Conservation (phyloP, 2,113 vertebrate species). For the Piaya cayana region DNA sequence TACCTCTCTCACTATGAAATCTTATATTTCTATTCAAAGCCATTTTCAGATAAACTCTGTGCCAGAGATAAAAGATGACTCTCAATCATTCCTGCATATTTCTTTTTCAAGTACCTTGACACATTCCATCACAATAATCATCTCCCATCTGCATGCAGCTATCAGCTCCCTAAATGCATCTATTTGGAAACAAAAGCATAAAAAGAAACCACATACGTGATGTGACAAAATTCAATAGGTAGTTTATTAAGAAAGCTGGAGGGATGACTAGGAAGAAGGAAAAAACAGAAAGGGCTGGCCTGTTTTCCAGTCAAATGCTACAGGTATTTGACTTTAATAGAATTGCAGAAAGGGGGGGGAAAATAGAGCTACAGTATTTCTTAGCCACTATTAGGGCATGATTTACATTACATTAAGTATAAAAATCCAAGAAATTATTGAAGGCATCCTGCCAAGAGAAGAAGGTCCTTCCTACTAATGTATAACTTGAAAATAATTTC, state of each 20-base stretch:
- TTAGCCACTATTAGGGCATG: not conserved
- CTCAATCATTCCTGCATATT: not conserved
- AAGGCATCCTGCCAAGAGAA: not conserved
- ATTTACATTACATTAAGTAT: not conserved
- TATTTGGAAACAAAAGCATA: not conserved
- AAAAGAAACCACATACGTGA: not conserved
- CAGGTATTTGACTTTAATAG: not conserved
- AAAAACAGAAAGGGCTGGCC: not conserved
- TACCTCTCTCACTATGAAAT: not conserved
- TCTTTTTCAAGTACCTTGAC: not conserved
- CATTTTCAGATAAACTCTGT: not conserved
- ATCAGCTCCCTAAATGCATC: not conserved
- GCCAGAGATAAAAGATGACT: not conserved
- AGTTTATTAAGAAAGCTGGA: not conserved
- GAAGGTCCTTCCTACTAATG: not conserved
- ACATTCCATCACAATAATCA: not conserved
- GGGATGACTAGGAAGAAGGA: not conserved
- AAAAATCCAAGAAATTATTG: not conserved
- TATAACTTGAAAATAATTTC: not conserved
- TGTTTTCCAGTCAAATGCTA: not conserved
- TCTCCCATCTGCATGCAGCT: not conserved
- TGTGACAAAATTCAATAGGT: not conserved
- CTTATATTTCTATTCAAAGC: constrained; percentile 15
- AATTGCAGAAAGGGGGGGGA: not conserved
- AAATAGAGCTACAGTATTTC: not conserved